phyloP scores from a whole-genome alignment of 2,888 invertebrate species.

The Chloromyia formosa region DNA sequence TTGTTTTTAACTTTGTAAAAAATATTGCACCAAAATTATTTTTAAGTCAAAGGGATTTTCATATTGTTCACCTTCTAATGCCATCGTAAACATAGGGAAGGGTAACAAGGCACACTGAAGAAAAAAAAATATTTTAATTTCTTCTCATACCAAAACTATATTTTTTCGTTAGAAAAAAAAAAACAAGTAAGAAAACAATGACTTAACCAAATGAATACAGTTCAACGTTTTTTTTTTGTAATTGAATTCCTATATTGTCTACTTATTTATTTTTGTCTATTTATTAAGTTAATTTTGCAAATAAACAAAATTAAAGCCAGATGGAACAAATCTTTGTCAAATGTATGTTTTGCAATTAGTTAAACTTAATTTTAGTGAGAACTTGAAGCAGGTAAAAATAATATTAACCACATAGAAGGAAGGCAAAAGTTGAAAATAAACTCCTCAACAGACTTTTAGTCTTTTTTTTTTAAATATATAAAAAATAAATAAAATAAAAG shows the following conservation, averaged over 20 bases:
- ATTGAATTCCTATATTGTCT: constrained; percentile 23
- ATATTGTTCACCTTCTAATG: not conserved
- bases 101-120: too few relatives aligned
- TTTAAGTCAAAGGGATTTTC: not conserved
- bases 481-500: constrained; percentile 30
- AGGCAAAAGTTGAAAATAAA: constrained; percentile 13
- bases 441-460: constrained; percentile 7
- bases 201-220: too few relatives aligned
- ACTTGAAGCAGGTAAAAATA: constrained; percentile 50
- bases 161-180: too few relatives aligned
- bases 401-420: constrained; percentile 40
- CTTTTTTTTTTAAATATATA: not conserved
- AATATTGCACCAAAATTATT: constrained; percentile 23
- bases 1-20: not conserved
- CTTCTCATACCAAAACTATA: too few relatives aligned
- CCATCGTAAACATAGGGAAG: too few relatives aligned
- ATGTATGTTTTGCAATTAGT: constrained; percentile 43
- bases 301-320: not conserved
- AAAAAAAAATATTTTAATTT: too few relatives aligned
- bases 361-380: constrained; percentile 47
- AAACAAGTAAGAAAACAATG: too few relatives aligned
- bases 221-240: constrained; percentile 12
- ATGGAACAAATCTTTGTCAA: constrained; percentile 2
- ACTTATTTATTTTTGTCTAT: constrained; percentile 26
- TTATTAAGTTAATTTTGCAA: constrained; percentile 24